Evolutionary conservation across 2,797 vertebrate species (phyloP).

Genomic region (Diplodus puntazzo): DNA sequence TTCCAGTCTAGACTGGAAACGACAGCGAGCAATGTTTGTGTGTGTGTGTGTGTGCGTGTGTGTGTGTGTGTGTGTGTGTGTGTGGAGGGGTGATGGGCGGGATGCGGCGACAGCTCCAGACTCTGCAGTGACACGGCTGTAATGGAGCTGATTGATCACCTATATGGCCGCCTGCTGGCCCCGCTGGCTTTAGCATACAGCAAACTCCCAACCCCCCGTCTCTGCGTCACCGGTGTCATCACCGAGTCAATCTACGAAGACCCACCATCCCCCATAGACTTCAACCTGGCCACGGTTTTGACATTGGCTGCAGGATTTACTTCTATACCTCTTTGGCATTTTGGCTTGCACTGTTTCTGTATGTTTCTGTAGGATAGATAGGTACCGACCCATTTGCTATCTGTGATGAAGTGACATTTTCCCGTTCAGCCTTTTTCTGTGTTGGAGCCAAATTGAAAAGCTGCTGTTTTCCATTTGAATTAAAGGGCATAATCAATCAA

Average conservation of each 20-base stretch:
- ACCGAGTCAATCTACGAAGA: slow-evolving; percentile 75
- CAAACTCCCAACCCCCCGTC: slow-evolving; percentile 79
- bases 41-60: slow-evolving; percentile 46
- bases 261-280: slow-evolving; percentile 83
- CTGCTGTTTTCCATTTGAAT: slow-evolving; percentile 84
- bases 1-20: slow-evolving; percentile 70
- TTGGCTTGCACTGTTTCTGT: neutral
- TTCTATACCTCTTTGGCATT: neutral
- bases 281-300: slow-evolving; percentile 87
- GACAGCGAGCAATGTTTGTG: slow-evolving; percentile 49
- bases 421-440: slow-evolving; percentile 25
- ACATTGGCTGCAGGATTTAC: slow-evolving; percentile 77
- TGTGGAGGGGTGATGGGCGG: slow-evolving; percentile 77
- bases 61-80: slow-evolving; percentile 37
- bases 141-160: slow-evolving; percentile 95
- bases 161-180: slow-evolving; percentile 81
- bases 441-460: slow-evolving; percentile 47
- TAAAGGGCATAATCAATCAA: slow-evolving; percentile 86
- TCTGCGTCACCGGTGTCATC: slow-evolving; percentile 87
- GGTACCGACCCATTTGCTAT: neutral
- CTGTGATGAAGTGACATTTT: slow-evolving; percentile 49
- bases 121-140: slow-evolving; percentile 87
- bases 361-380: neutral
- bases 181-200: slow-evolving; percentile 86
- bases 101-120: slow-evolving; percentile 85